These are phyloP conservation scores for Sebastes baramenuke DNA, from an alignment of 2,797 vertebrate genomes.

Conservation along the genomic window DNA sequence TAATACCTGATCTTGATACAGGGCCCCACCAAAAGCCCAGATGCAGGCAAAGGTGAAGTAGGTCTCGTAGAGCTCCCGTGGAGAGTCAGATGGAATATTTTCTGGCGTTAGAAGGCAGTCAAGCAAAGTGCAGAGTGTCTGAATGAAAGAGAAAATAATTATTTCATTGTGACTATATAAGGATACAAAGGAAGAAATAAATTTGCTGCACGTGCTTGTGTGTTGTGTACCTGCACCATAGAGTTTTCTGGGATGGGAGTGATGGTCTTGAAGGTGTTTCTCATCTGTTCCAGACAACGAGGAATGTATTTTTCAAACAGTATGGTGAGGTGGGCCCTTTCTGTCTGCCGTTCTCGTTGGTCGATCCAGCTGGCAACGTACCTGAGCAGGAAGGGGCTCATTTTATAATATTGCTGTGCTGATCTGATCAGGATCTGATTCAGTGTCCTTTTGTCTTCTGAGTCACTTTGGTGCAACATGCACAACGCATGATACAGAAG, in stretches of 20 bases:
- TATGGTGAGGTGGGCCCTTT: constrained; percentile 89
- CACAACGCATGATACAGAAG: background rate
- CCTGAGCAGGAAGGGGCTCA: constrained; percentile 62
- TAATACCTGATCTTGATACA: constrained; percentile 86
- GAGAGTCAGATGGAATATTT: constrained; percentile 84
- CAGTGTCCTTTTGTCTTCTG: background rate
- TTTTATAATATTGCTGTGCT: background rate
- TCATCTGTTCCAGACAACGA: constrained; percentile 86
- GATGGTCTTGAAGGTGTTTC: constrained; percentile 84
- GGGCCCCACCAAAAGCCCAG: constrained; percentile 87
- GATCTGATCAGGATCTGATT: background rate
- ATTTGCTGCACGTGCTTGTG: background rate
- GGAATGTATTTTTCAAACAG: constrained; percentile 90
- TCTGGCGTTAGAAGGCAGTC: constrained; percentile 87
- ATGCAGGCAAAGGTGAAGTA: constrained; percentile 90
- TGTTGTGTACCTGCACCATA: constrained; percentile 84
- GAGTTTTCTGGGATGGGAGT: constrained; percentile 85
- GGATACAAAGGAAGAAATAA: background rate
- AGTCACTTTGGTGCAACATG: background rate
- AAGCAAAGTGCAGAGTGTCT: constrained; percentile 88
- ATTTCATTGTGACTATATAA: background rate
- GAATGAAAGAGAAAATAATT: constrained; percentile 13
- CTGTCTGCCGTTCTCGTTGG: constrained; percentile 82
- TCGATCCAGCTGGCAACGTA: constrained; percentile 90
- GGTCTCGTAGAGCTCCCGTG: constrained; percentile 85